phyloP scores from a whole-genome alignment of 2,797 vertebrate species.

The Picus viridis region DNA sequence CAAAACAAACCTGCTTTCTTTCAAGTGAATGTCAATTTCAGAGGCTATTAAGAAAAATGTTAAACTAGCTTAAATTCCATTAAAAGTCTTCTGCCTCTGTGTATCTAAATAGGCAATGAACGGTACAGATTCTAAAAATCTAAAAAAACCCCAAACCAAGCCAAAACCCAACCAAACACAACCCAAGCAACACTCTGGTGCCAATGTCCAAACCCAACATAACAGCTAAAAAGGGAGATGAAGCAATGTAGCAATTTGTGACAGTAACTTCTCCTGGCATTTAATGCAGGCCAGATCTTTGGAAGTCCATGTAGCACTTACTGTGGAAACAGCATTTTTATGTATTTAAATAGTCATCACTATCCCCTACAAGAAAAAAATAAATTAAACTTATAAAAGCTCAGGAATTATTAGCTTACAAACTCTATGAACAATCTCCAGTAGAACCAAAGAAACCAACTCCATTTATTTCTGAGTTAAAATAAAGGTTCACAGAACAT shows the following conservation, averaged over 20 bases:
- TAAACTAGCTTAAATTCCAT: neutral
- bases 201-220: neutral
- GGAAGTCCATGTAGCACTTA: neutral
- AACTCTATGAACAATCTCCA: neutral
- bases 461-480: neutral
- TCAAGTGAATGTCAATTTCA: neutral
- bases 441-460: neutral
- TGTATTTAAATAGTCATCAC: neutral
- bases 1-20: neutral
- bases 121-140: neutral
- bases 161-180: too few relatives aligned
- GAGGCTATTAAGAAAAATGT: neutral
- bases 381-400: neutral
- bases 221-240: neutral
- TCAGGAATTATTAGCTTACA: neutral
- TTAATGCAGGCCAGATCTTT: neutral
- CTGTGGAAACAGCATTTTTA: neutral
- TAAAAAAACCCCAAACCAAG: neutral
- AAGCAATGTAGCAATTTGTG: neutral
- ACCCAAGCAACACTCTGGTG: neutral
- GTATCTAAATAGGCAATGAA: neutral
- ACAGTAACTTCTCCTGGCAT: neutral
- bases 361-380: neutral
- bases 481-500: neutral
- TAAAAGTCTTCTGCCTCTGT: neutral